Conservation (phyloP, 2,113 vertebrate genomes). For the Chlamydotis undulata region DNA sequence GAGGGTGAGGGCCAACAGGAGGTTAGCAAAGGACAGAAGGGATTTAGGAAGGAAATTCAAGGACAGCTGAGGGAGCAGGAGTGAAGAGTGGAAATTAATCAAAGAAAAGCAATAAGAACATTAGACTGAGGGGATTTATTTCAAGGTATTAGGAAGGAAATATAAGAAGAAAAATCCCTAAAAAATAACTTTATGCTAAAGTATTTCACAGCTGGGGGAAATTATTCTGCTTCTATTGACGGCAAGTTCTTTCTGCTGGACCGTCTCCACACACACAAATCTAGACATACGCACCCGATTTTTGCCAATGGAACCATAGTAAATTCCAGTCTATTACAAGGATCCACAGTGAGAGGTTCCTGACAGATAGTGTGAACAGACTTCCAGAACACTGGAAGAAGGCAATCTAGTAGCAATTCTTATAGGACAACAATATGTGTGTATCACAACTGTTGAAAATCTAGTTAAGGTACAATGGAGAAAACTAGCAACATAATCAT, state of each 20-base stretch:
- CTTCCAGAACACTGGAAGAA: not conserved
- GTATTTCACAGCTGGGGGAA: not conserved
- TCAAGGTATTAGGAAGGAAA: constrained; percentile 48
- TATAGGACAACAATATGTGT: not conserved
- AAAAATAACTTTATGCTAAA: not conserved
- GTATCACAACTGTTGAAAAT: not conserved
- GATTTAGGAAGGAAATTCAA: constrained; percentile 58
- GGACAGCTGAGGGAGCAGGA: constrained; percentile 54
- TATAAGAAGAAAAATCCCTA: constrained; percentile 16
- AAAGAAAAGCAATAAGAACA: constrained; percentile 54
- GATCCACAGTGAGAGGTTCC: not conserved
- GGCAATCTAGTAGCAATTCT: not conserved
- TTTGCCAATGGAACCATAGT: not conserved
- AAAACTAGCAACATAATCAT: not conserved
- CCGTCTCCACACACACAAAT: not conserved
- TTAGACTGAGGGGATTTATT: constrained; percentile 53
- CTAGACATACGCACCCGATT: not conserved
- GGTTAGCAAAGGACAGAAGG: constrained; percentile 53
- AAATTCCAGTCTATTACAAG: not conserved
- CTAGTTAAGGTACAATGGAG: not conserved
- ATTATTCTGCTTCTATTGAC: not conserved
- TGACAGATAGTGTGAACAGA: not conserved
- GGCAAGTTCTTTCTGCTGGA: not conserved
- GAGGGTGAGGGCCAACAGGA: not conserved
- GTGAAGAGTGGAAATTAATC: constrained; percentile 38